phyloP scores from a whole-genome alignment of 2,888 invertebrate species.

The Sphaerophoria rueppellii region DNA sequence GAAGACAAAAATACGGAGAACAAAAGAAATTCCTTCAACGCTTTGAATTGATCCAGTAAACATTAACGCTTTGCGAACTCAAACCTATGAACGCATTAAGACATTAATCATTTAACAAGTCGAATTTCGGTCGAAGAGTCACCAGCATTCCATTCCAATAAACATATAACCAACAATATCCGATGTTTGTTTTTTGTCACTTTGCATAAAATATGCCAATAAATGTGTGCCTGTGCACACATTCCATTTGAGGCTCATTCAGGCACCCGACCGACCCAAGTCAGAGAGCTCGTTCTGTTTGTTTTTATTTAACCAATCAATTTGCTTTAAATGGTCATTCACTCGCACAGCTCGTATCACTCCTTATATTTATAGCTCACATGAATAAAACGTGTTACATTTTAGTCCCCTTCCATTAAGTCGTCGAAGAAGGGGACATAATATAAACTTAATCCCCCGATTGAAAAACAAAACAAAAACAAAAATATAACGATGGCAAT shows the following conservation, averaged over 20 bases:
- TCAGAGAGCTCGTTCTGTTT: background rate
- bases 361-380: constrained; percentile 42
- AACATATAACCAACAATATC: no score
- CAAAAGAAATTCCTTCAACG: no score
- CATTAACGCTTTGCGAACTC: no score
- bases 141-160: constrained; percentile 13
- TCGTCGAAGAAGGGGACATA: constrained; percentile 34
- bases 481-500: background rate
- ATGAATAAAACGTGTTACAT: constrained; percentile 60
- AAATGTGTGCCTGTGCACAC: background rate
- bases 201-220: background rate
- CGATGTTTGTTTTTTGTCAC: background rate
- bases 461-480: background rate
- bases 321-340: constrained; percentile 67
- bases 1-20: no score
- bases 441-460: constrained; percentile 36
- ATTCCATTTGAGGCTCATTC: background rate
- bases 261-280: constrained; percentile 14
- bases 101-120: background rate
- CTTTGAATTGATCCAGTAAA: no score
- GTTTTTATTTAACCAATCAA: constrained; percentile 42
- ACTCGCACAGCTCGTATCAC: constrained; percentile 46
- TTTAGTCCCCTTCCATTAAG: constrained; percentile 15
- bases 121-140: constrained; percentile 8
- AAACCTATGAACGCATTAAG: background rate